phyloP scores from a whole-genome alignment of 2,797 vertebrate genomes.

The Tenualosa thibaudeaui region DNA sequence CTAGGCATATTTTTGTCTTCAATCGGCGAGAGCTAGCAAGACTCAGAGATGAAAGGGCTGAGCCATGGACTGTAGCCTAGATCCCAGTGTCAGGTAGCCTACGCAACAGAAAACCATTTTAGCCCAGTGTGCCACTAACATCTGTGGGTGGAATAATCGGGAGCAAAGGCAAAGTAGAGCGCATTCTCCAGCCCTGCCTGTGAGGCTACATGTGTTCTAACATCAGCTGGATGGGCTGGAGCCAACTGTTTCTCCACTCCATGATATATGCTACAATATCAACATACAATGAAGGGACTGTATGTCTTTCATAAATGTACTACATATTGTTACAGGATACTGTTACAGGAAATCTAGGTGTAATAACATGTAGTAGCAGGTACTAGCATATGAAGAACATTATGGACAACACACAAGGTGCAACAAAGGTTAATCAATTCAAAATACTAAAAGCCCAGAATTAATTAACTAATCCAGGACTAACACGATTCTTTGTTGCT shows the following conservation, averaged over 20 bases:
- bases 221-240: neutral
- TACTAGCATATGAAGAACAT: neutral
- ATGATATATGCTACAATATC: neutral
- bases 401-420: neutral
- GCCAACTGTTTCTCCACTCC: neutral
- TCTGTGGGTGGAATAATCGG: slow-evolving; percentile 14
- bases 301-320: neutral
- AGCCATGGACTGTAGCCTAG: neutral
- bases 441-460: neutral
- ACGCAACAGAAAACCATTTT: neutral
- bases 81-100: slow-evolving; percentile 12
- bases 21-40: neutral
- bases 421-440: neutral
- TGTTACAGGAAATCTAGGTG: neutral
- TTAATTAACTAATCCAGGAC: too few species aligned
- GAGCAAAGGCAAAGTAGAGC: neutral
- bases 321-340: neutral
- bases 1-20: neutral
- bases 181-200: neutral
- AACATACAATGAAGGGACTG: neutral
- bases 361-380: neutral
- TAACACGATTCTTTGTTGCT: too few species aligned
- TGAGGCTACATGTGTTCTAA: neutral
- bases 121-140: slow-evolving; percentile 5
- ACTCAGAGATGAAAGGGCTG: neutral